Conservation (phyloP, 2,113 vertebrate genomes). For the Hemicordylus capensis region DNA sequence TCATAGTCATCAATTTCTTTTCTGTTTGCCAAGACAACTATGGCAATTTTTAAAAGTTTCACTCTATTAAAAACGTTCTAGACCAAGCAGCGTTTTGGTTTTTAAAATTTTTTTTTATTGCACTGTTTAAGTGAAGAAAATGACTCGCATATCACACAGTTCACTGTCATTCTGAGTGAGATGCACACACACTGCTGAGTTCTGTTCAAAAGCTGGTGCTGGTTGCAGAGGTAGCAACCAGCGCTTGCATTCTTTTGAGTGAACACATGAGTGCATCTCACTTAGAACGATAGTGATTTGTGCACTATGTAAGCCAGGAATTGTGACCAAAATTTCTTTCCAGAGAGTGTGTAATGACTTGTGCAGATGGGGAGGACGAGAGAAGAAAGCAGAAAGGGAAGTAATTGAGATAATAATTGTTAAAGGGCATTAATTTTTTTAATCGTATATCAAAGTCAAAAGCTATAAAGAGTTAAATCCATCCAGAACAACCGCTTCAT, state of each 20-base stretch:
- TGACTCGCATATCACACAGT: too few species aligned
- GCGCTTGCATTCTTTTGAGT: too few species aligned
- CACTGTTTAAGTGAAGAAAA: too few species aligned
- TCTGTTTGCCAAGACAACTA: slow-evolving; percentile 77
- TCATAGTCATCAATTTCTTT: slow-evolving; percentile 40
- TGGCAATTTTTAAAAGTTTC: slow-evolving; percentile 81
- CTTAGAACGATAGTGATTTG: too few species aligned
- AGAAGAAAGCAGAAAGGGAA: not conserved
- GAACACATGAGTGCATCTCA: too few species aligned
- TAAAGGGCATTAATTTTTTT: not conserved
- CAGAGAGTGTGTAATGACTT: slow-evolving; percentile 47
- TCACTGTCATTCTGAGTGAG: too few species aligned
- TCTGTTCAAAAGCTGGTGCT: too few species aligned
- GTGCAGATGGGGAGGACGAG: not conserved
- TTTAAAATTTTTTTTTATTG: too few species aligned
- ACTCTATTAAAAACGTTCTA: slow-evolving; percentile 78
- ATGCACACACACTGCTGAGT: too few species aligned
- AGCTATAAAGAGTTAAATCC: not conserved
- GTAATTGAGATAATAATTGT: not conserved
- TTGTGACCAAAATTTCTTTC: slow-evolving; percentile 64
- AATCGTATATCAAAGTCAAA: too few species aligned
- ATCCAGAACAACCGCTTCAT: not conserved
- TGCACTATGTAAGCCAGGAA: too few species aligned
- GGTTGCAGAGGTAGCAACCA: too few species aligned
- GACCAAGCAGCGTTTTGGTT: slow-evolving; percentile 62